Evolutionary conservation across 2,888 invertebrate species (phyloP).

Genomic region (Colletes collaris): DNA sequence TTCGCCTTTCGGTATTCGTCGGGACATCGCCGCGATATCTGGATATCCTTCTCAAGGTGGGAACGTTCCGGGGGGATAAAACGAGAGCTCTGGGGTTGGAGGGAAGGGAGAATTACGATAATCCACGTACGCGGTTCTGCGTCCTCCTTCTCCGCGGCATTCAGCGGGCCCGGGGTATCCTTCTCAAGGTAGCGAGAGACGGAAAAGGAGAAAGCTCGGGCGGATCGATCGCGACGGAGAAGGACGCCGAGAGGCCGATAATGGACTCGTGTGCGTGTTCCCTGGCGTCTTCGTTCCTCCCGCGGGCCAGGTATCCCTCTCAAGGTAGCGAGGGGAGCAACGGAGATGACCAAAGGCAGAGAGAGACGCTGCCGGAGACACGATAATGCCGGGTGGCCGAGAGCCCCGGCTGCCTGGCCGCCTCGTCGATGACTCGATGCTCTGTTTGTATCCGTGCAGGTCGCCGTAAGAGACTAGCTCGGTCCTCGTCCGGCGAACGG

Average conservation of each 20-base stretch:
- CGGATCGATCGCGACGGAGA: conserved; percentile 30
- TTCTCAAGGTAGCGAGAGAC: conserved; percentile 72
- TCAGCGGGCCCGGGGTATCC: conserved; percentile 52
- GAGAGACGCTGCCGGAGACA: conserved; percentile 59
- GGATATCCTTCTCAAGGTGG: conserved; percentile 62
- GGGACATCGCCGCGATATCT: conserved; percentile 44
- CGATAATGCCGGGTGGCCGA: conserved; percentile 78
- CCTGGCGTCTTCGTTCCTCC: conserved; percentile 51
- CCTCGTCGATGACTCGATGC: conserved; percentile 78
- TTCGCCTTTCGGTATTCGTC: conserved; percentile 32
- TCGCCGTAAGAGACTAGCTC: conserved; percentile 50
- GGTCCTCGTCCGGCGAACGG: conserved; percentile 43
- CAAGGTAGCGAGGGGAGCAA: conserved; percentile 50
- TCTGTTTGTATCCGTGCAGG: conserved; percentile 75
- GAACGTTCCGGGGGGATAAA: conserved; percentile 35
- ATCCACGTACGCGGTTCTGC: conserved; percentile 51
- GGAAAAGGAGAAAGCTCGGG: conserved; percentile 36
- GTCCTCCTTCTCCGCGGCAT: conserved; percentile 58
- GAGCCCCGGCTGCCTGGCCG: conserved; percentile 65
- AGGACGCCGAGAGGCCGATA: conserved; percentile 49
- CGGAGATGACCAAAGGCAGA: conserved; percentile 23
- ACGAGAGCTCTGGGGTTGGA: conserved; percentile 18
- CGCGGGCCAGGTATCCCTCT: conserved; percentile 52
- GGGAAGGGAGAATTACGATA: conserved; percentile 54
- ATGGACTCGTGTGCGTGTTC: conserved; percentile 47